Evolutionary conservation across 1,140 invertebrate species (phyloP), one percentile per base, ranked within the genome.

Genomic region (Drosophila subpulchrella): DNA sequence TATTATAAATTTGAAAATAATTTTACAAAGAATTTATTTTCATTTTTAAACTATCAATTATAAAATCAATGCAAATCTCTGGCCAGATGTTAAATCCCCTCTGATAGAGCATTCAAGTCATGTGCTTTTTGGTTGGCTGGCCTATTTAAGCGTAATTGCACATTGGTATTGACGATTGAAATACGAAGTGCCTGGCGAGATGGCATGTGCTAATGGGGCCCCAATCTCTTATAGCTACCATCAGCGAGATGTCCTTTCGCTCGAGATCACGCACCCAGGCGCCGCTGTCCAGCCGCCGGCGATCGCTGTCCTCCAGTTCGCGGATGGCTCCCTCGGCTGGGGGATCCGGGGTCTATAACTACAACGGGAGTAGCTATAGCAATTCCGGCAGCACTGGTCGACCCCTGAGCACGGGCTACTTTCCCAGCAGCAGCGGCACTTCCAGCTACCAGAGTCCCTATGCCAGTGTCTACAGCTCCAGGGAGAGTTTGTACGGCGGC

Each of bases 171-270:
- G 67, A 51, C 46, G 82, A 71, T 75, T 71, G 68, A 85, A 75
- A 56, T 78, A 70, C 61, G 57, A 68, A 38, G 38, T 15, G 80
- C 8, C 41, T 27, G 38, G 53, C 44, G 44, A 75, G 38, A 24
- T 39, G 65, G 38, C 10, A 12, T 30, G 60, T 30, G 60, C 56
- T 65, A 78, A 75, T 78, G 34, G 41, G 11, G 11, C 13, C 20
- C 11, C 17, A 30, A 15, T 66, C 48, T 58, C 47, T 56, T 51
- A n/a, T 46, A 48, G 59, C 42, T 6, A 48, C 13, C 58, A 56
- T 1, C 41, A 57, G 61, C 55, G 78, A 47, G 50, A 92, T 92
- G 92, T 92, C 92, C 46, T 92, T 92, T 90, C 92, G 92, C 46
- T 92, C 92, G 63, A 84, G 92, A 76, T 62, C 92, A 51, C 88